Base-by-base conservation (phyloP, 1,140 invertebrate species). In the Musca domestica region DNA sequence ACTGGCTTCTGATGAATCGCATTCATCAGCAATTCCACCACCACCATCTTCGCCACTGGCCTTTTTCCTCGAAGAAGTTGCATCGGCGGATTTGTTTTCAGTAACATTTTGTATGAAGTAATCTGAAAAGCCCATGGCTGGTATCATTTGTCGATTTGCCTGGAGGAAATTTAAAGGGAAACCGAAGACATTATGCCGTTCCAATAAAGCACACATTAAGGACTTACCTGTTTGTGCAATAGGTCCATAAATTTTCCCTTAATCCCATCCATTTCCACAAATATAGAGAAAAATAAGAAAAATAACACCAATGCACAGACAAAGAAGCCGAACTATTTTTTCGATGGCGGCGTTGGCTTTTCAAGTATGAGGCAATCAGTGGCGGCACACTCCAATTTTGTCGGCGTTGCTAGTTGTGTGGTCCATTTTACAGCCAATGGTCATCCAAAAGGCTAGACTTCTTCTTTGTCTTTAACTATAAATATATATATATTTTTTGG, bases 101-200 rank as follows among this genome's bases (percentile, higher is more conserved):
- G 75, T 76, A 6, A 79, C 74, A 47, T 74, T 81, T 69, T 78
- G 76, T 51, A 81, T 75, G 76, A 77, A 85, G 76, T 78, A 83
- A 72, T 85, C 84, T 23, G 83, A 83, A 73, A 85, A 86, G 15
- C 84, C 85, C 85, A 85, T 85, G 4, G 83, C 83, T 67, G 85
- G 85, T 68, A 86, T 86, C 52, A 83, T 78, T 71, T 80, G 76
- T 71, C 84, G 72, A 73, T 81, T 74, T 47, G 76, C 75, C 73
- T 79, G 65, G 49, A 67, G 22, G 64, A 70, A 66, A 27, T 25
- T 17, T 56, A 64, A n/a, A 9, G 12, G 23, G 52, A 58, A 70
- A 17, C 17, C 48, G 23, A 9, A 22, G 14, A 58, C 2, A 41
- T 9, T 41, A 41, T 41, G 4, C 4, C 9, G 27, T 30, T 30